Evolutionary conservation across 2,888 invertebrate species (phyloP).

Genomic region (Harpalus rubripes): DNA sequence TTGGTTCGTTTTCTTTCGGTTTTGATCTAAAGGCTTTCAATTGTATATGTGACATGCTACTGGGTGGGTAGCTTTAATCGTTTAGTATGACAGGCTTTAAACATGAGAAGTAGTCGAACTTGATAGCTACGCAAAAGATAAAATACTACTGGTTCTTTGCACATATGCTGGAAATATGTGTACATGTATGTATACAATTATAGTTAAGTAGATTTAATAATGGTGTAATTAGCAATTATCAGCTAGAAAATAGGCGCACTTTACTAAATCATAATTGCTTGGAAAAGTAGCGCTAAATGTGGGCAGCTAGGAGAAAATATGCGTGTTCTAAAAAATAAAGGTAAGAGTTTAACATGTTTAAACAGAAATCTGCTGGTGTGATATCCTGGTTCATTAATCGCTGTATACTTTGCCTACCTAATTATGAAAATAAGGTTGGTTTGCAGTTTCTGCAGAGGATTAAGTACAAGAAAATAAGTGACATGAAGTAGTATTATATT

Average conservation of each 20-base stretch:
- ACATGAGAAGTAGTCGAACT: conserved; percentile 34
- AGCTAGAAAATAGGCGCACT: neutral
- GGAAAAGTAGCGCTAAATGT: no score
- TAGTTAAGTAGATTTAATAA: neutral
- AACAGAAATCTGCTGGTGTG: no score
- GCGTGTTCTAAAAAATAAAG: no score
- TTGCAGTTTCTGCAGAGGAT: no score
- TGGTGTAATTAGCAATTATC: neutral
- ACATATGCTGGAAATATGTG: neutral
- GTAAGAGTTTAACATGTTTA: no score
- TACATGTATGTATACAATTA: neutral
- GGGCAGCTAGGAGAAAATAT: no score
- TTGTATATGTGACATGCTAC: conserved; percentile 42
- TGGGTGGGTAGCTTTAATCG: conserved; percentile 41
- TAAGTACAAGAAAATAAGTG: no score
- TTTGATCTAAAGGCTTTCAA: conserved; percentile 18
- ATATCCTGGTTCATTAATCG: no score
- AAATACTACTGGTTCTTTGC: neutral
- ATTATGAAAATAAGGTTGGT: no score
- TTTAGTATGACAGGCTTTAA: conserved; percentile 35
- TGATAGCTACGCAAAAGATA: neutral
- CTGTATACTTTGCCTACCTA: no score
- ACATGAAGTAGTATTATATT: no score
- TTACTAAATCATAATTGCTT: no score
- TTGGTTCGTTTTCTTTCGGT: conserved; percentile 11